A percentile compares a stretch with the other conserved stretches of the same genome.
Evolutionary conservation across 2,113 vertebrate genomes (phyloP).

Genomic region (Myiagra hebetior): DNA sequence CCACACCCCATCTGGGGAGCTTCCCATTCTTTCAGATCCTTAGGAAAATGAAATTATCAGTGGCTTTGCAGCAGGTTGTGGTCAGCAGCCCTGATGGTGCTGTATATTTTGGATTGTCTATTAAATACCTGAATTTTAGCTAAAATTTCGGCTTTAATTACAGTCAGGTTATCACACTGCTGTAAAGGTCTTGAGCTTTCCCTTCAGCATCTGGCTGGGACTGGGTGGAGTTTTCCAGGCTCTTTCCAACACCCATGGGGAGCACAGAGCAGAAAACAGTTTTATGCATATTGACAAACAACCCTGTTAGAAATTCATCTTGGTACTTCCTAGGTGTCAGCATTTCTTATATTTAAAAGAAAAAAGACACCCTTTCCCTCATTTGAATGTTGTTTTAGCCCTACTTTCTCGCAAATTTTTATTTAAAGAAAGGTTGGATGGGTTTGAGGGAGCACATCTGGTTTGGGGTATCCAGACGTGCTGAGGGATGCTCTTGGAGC

Average conservation of each 20-base stretch:
- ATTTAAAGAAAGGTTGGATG: not conserved
- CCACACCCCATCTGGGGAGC: not conserved
- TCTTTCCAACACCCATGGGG: not conserved
- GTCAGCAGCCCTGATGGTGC: not conserved
- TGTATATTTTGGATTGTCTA: not conserved
- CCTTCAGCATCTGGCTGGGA: not conserved
- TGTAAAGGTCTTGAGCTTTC: not conserved
- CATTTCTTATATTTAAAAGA: not conserved
- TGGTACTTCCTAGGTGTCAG: not conserved
- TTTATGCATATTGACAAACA: not conserved
- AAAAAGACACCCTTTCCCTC: not conserved
- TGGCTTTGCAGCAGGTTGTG: not conserved
- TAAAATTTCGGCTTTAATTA: not conserved
- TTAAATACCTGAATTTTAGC: not conserved
- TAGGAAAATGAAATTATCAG: not conserved
- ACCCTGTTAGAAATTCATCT: not conserved
- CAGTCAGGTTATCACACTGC: not conserved
- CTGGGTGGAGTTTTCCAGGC: not conserved
- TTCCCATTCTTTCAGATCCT: not conserved
- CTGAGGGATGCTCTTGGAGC: not conserved
- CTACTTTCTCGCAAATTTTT: not conserved
- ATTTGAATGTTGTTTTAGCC: not conserved
- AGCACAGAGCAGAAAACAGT: not conserved
- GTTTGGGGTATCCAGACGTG: fast-evolving
- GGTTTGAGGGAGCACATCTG: not conserved